phyloP scores from a whole-genome alignment of 2,797 vertebrate species.

The Liasis olivaceus region DNA sequence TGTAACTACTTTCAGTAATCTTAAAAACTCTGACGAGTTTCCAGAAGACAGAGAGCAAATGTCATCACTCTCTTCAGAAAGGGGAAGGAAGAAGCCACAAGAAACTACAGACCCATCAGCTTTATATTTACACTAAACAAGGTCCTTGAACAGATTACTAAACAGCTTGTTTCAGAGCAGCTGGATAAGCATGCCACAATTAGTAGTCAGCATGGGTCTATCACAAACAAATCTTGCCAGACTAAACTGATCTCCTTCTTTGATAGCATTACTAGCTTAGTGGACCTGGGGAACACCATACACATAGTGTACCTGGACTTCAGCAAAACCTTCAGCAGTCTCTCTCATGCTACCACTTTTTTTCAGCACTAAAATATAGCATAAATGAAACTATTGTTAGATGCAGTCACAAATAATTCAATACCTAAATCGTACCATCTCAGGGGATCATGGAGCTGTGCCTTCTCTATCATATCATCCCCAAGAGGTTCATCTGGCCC shows the following conservation, averaged over 20 bases:
- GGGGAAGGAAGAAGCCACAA: neutral
- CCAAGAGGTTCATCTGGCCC: neutral
- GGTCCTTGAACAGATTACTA: neutral
- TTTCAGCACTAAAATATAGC: neutral
- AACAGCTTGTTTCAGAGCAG: neutral
- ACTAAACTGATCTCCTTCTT: neutral
- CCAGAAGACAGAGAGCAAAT: neutral
- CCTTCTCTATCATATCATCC: neutral
- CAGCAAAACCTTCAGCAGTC: neutral
- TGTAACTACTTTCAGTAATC: neutral
- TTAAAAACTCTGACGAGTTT: neutral
- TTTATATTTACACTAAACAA: neutral
- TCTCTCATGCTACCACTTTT: neutral
- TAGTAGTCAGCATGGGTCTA: neutral
- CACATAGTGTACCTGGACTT: neutral
- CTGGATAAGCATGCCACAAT: neutral
- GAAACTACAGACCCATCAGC: neutral
- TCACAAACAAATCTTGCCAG: neutral
- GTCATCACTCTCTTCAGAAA: neutral
- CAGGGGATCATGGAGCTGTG: neutral
- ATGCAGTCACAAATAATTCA: neutral
- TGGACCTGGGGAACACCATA: neutral
- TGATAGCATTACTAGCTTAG: neutral
- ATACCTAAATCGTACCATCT: neutral
- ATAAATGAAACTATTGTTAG: neutral